Conservation (phyloP, 2,113 vertebrate species). For the Gyps fulvus region DNA sequence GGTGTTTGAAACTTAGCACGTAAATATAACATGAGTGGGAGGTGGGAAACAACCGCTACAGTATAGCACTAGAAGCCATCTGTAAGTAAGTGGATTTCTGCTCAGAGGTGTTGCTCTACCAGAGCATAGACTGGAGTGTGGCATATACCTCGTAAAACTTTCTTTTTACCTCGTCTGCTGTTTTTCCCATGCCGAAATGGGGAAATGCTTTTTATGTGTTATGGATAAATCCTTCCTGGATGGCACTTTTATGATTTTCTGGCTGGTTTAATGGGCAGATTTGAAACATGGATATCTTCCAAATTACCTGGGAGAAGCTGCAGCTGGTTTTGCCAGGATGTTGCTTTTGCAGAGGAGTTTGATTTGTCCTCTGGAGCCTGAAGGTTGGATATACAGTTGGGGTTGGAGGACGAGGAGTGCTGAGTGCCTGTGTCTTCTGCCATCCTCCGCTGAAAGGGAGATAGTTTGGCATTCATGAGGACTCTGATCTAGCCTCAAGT, state of each 20-base stretch:
- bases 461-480: not conserved
- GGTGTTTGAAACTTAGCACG: not conserved
- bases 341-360: not conserved
- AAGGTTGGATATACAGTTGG: not conserved
- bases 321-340: not conserved
- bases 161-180: not conserved
- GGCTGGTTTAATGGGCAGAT: not conserved
- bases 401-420: not conserved
- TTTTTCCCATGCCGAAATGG: not conserved
- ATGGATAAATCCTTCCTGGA: not conserved
- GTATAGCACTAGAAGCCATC: not conserved
- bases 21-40: not conserved
- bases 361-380: not conserved
- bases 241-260: not conserved
- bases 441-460: not conserved
- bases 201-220: not conserved
- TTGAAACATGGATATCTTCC: not conserved
- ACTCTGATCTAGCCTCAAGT: not conserved
- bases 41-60: not conserved
- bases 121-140: not conserved
- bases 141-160: not conserved
- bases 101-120: not conserved
- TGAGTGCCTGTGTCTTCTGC: not conserved
- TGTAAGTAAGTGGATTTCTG: not conserved
- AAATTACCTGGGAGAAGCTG: not conserved